Evolutionary conservation across 2,113 vertebrate species (phyloP), one percentile per base, ranked within the genome.

Genomic region (Cathartes aura): DNA sequence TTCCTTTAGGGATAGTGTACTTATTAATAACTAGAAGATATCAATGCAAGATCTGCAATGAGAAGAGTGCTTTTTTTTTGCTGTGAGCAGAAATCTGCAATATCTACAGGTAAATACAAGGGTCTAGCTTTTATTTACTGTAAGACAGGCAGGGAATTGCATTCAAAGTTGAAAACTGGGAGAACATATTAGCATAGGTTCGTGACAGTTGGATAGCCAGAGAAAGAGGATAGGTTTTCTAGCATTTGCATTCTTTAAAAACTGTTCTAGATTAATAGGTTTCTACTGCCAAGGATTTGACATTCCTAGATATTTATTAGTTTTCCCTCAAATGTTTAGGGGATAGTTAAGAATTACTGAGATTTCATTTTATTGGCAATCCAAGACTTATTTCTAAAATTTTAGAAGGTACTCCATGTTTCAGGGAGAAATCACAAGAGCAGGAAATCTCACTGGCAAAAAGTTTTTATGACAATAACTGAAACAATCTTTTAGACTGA

Each of bases 361-460:
- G 60, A 68, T 87, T 95, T 75, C 45, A 68, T 90, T 93, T 94
- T 82, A 91, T n/a, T 96, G 30, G 40, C 73, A 93, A 72, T 56
- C 12, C 43, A 91, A 94, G 60, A 63, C 26, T 47, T 43, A 59
- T 84, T 93, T 95, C 43, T 75, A 40, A 87, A 91, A 59, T 74
- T 82, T 15, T 89, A 64, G 60, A 82, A 52, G 34, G 27, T 47
- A 27, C 1, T 84, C 17, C 0, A 0, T 45, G 12, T 87, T 93
- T 87, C 82, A 83, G 55, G 38, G 27, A 63, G 30, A 90, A 86
- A 76, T 42, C 43, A 58, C 2, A 5, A 95, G 34, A 94, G 27
- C 24, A 75, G 71, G 63, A 96, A 89, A 73, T 82, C 23, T 94
- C 42, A 52, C 38, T 3, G 11, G 36, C 12, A 93, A 84, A 36